These are phyloP conservation scores for Lagorchestes hirsutus DNA, from an alignment of 2,797 vertebrate genomes.

Conservation along the genomic window DNA sequence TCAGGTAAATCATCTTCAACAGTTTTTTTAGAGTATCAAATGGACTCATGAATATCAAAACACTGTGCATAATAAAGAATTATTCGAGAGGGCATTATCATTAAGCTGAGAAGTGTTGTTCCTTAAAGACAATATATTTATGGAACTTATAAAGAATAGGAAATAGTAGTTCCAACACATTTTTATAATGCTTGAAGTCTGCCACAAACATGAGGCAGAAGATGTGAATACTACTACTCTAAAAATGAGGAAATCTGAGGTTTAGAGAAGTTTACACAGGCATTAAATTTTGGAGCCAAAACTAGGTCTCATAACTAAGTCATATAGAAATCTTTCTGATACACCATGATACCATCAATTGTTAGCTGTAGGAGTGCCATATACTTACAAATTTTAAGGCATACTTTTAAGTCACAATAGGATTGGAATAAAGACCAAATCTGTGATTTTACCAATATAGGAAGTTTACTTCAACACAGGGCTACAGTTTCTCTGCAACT, in stretches of 20 bases:
- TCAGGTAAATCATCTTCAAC: neutral
- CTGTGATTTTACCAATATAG: neutral
- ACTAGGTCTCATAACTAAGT: neutral
- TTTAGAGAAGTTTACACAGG: neutral
- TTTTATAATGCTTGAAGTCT: neutral
- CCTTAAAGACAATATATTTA: conserved; percentile 19
- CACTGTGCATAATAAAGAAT: neutral
- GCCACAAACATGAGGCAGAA: neutral
- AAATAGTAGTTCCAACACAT: neutral
- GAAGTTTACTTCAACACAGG: neutral
- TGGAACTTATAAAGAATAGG: neutral
- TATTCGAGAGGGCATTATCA: conserved; percentile 29
- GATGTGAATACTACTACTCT: neutral
- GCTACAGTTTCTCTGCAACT: neutral
- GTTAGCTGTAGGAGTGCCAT: neutral
- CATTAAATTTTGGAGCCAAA: neutral
- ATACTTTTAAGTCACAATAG: neutral
- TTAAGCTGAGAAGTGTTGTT: conserved; percentile 23
- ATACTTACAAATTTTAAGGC: neutral
- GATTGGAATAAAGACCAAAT: neutral
- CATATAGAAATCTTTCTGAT: neutral
- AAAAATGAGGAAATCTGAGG: neutral
- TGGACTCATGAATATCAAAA: neutral
- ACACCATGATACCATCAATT: neutral
- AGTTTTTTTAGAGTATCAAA: neutral